These are phyloP conservation scores for Marasmarcha lunaedactyla DNA, from an alignment of 2,888 invertebrate species.

Conservation along the genomic window DNA sequence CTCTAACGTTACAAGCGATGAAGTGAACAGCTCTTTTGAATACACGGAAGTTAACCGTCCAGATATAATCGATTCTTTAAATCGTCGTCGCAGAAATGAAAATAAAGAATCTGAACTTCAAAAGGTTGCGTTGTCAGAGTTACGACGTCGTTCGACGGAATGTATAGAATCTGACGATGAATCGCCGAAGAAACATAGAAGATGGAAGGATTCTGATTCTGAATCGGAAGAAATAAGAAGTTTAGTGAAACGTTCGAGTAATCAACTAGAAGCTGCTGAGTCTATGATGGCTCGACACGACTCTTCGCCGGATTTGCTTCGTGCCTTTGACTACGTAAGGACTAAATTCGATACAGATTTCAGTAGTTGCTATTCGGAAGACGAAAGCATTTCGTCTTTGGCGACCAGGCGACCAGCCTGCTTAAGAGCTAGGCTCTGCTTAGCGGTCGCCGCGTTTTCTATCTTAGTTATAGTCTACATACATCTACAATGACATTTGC, in stretches of 20 bases:
- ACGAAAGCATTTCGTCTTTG: slow-evolving; percentile 26
- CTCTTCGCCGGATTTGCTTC: slow-evolving; percentile 54
- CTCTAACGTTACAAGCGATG: slow-evolving; percentile 61
- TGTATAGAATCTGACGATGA: slow-evolving; percentile 50
- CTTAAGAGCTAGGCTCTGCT: slow-evolving; percentile 50
- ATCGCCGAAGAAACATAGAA: slow-evolving; percentile 44
- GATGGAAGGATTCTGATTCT: slow-evolving; percentile 72
- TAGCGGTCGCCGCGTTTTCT: slow-evolving; percentile 61
- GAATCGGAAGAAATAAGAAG: slow-evolving; percentile 75
- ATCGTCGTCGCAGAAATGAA: slow-evolving; percentile 36
- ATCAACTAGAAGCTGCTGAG: slow-evolving; percentile 73
- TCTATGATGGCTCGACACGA: slow-evolving; percentile 63
- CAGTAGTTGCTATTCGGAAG: slow-evolving; percentile 32
- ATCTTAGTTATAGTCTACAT: slow-evolving; percentile 61
- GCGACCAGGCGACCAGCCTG: slow-evolving; percentile 37
- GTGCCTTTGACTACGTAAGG: slow-evolving; percentile 66
- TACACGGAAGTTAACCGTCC: slow-evolving; percentile 62
- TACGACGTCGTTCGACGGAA: slow-evolving; percentile 53
- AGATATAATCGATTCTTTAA: slow-evolving; percentile 55
- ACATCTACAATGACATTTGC: slow-evolving; percentile 58
- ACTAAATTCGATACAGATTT: slow-evolving; percentile 52
- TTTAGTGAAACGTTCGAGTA: slow-evolving; percentile 73
- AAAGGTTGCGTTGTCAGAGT: slow-evolving; percentile 48
- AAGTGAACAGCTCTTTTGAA: slow-evolving; percentile 59
- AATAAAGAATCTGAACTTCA: slow-evolving; percentile 45